These are phyloP conservation scores for Cavia aperea DNA, from an alignment of 2,113 vertebrate genomes.

Conservation along the genomic window DNA sequence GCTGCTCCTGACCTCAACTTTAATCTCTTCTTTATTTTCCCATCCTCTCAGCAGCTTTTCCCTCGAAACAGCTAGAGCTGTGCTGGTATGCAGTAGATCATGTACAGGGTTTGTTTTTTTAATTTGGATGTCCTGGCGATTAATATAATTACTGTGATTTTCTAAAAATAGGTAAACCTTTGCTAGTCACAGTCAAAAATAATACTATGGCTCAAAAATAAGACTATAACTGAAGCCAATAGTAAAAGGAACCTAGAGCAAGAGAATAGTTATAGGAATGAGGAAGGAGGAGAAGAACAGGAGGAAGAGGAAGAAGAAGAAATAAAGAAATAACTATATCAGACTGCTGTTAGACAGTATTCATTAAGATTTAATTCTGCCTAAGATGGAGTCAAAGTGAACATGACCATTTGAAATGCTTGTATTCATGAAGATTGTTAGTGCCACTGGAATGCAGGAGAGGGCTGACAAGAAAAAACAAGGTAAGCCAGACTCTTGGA, in stretches of 20 bases:
- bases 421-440: neutral
- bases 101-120: neutral
- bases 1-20: too few relatives aligned
- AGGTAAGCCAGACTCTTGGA: neutral
- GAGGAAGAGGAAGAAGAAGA: neutral
- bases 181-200: neutral
- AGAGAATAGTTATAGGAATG: neutral
- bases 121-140: conserved; percentile 29
- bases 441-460: neutral
- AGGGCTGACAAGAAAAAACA: neutral
- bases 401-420: neutral
- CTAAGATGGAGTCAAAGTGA: neutral
- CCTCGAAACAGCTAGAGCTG: too few relatives aligned
- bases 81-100: neutral
- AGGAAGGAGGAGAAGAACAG: too few relatives aligned
- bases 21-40: too few relatives aligned
- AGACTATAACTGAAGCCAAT: neutral
- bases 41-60: too few relatives aligned
- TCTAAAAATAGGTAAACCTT: neutral
- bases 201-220: conserved; percentile 7
- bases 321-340: neutral
- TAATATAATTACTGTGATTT: conserved; percentile 22
- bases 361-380: neutral
- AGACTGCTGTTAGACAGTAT: neutral
- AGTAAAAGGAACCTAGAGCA: neutral